A percentile compares a stretch with the other conserved stretches of the same genome.
Conservation (phyloP, 2,888 invertebrate genomes). For the Caenorhabditis sinica region DNA sequence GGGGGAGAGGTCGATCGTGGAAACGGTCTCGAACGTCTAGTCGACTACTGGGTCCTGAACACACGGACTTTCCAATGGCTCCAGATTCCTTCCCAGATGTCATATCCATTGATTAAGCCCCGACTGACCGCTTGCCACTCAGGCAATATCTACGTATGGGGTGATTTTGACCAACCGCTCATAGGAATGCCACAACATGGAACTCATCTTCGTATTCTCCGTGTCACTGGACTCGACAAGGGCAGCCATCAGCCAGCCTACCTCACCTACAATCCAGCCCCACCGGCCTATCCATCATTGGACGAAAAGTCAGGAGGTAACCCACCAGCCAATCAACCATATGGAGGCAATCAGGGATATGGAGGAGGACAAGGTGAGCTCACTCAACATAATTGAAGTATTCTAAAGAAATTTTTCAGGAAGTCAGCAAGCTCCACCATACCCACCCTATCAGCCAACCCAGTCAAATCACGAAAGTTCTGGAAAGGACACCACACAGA, state of each 20-base stretch:
- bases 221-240: constrained; percentile 71
- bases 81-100: constrained; percentile 81
- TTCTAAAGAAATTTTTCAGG: constrained; percentile 23
- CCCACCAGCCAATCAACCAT: constrained; percentile 15
- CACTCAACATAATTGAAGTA: too few species aligned
- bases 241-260: constrained; percentile 69
- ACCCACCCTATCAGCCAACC: constrained; percentile 73
- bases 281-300: constrained; percentile 70
- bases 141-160: constrained; percentile 82
- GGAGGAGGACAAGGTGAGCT: constrained; percentile 10
- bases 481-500: constrained; percentile 6
- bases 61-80: constrained; percentile 81
- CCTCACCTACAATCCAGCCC: constrained; percentile 51
- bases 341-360: constrained; percentile 17
- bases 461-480: constrained; percentile 59
- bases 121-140: constrained; percentile 81
- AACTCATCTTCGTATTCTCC: constrained; percentile 81
- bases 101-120: constrained; percentile 82
- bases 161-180: constrained; percentile 82
- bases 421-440: constrained; percentile 70
- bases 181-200: constrained; percentile 82
- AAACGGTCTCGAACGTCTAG: constrained; percentile 76
- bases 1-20: constrained; percentile 82
- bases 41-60: constrained; percentile 82
- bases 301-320: constrained; percentile 45